These are phyloP conservation scores for Bucco capensis DNA, from an alignment of 2,113 vertebrate genomes.

Conservation along the genomic window DNA sequence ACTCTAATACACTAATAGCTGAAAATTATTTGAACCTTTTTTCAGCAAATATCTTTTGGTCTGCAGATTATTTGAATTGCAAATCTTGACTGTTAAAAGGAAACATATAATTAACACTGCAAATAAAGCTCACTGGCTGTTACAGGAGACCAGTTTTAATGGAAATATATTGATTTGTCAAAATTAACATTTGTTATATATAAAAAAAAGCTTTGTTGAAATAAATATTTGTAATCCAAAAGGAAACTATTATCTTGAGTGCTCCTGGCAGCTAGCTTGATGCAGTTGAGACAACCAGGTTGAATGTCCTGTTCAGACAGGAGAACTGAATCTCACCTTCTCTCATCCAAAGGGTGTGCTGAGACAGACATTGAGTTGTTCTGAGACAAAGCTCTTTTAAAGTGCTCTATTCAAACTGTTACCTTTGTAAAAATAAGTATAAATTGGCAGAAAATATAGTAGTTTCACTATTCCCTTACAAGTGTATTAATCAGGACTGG, in stretches of 20 bases:
- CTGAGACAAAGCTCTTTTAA: not conserved
- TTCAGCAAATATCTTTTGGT: constrained; percentile 32
- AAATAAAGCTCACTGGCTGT: constrained; percentile 13
- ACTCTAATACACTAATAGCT: constrained; percentile 19
- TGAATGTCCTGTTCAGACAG: not conserved
- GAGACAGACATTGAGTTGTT: not conserved
- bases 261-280: not conserved
- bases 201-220: not conserved
- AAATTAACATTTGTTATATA: not conserved
- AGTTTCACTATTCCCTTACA: not conserved
- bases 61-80: constrained; percentile 25
- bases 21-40: constrained; percentile 31
- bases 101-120: constrained; percentile 25
- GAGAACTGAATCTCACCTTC: not conserved
- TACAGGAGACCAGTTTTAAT: not conserved
- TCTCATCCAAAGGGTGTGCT: not conserved
- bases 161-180: not conserved
- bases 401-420: not conserved
- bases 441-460: not conserved
- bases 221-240: not conserved
- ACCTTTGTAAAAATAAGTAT: not conserved
- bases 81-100: constrained; percentile 11
- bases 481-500: not conserved
- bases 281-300: not conserved
- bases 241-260: not conserved